Base-by-base conservation (phyloP, 2,888 invertebrate species). In the Drosophila ochracea region DNA sequence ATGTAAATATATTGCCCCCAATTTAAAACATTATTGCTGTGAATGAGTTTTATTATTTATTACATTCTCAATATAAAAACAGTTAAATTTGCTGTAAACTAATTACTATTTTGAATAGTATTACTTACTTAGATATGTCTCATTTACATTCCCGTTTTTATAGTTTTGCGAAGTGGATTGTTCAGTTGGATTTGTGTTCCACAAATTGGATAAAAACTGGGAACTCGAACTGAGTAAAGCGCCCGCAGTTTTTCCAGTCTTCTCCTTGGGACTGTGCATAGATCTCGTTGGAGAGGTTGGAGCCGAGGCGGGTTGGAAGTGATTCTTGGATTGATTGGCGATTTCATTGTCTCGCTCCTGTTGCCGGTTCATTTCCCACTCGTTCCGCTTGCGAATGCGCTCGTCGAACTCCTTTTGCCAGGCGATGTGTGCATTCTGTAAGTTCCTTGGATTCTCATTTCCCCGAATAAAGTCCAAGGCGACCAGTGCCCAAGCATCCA, bases 401-500 rank as follows among this genome's bases (percentile, higher is more conserved):
- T 89, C 89, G 54, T 92, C 85, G 1, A 91, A 64, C 11, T 76
- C 80, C 21, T 78, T 87, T 37, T 73, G 78, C 92, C 93, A 92
- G 9, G 91, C 88, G 4, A 82, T 54, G 54, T 92, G 92, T 0
- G 92, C 90, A 9, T 81, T 83, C n/a, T 84, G 80, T 10, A 92
- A 73, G 7, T 84, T 67, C 4, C 47, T 72, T 0, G 86, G 75
- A 41, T 76, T 84, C 33, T 92, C 92, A 21, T 89, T 86, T 2
- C 92, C 92, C 82, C 94, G 93, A 58, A 95, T 93, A 73, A 94
- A 94, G 37, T 94, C 94, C 79, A 95, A 94, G 16, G 93, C 94
- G 25, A 92, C 82, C 16, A 95, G 83, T 63, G 96, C 95, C 97
- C 97, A 97, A 58, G 95, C 95, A 62, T 96, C 96, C 47, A 96